phyloP scores from a whole-genome alignment of 2,113 vertebrate species.

The Callorhinus ursinus region DNA sequence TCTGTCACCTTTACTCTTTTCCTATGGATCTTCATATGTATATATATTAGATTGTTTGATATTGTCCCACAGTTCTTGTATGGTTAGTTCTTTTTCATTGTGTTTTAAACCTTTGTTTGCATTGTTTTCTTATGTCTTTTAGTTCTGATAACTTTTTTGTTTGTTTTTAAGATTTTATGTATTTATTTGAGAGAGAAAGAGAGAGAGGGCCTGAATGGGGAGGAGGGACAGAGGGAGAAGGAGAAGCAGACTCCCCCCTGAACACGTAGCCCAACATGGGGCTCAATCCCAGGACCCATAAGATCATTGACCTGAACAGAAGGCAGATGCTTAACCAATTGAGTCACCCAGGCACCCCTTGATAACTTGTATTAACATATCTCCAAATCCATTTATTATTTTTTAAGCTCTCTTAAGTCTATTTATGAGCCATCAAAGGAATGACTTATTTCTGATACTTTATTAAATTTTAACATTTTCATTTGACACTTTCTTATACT shows the following conservation, averaged over 20 bases:
- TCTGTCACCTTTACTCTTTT: not conserved
- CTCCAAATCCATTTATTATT: not conserved
- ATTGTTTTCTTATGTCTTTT: not conserved
- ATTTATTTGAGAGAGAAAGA: too few species aligned
- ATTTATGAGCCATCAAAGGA: not conserved
- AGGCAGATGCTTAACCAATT: too few species aligned
- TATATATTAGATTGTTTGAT: not conserved
- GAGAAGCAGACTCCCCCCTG: too few species aligned
- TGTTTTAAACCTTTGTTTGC: not conserved
- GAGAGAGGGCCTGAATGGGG: too few species aligned
- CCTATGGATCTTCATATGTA: not conserved
- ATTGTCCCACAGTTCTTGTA: not conserved
- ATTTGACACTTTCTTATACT: not conserved
- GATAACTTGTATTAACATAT: not conserved
- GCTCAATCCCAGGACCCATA: too few species aligned
- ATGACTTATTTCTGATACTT: not conserved
- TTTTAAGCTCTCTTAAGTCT: not conserved
- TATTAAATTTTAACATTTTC: not conserved
- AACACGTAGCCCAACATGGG: too few species aligned
- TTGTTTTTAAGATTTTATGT: too few species aligned
- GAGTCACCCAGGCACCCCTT: not conserved
- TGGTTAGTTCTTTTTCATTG: too few species aligned
- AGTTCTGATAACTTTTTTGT: not conserved
- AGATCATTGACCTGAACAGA: too few species aligned
- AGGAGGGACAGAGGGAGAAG: too few species aligned